Base-by-base conservation (phyloP, 2,888 invertebrate genomes). In the Aromia moschata region DNA sequence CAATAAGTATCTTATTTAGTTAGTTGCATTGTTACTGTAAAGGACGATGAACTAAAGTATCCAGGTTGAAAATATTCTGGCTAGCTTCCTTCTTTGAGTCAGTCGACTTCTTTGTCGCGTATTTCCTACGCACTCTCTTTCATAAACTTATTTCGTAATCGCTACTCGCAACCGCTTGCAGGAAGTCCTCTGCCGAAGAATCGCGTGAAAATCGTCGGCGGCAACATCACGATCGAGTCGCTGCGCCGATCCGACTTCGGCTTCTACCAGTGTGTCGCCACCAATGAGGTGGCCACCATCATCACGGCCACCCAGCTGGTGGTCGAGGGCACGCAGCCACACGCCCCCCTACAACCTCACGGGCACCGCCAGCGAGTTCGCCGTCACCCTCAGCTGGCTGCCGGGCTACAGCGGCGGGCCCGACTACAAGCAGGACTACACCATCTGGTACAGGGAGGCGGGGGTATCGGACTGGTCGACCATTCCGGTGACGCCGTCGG, bases 341-440 rank as follows among this genome's bases (percentile, higher is more conserved):
- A 98, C 83, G 96, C n/a, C n/a, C n/a, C 98, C 98, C 0, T 94
- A 94, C 84, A 98, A 98, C 82, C 88, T 98, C 60, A 91, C 94
- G 17, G 96, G 94, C 33, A 65, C 90, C 43, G 91, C 95, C 38
- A 92, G 91, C 0, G 92, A 94, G 82, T 96, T 95, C 80, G 89
- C 93, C 62, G 96, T 96, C 60, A 93, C 93, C 49, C 83, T 98
- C 56, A 88, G 89, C 65, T 98, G 98, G 97, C 85, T 94, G 80
- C 96, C 98, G 9, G 97, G 96, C 1, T 94, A 97, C 81, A 94
- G 95, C 74, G 97, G 96, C 43, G 96, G 96, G 16, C 93, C 94
- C 10, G 94, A 94, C 83, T 95, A 94, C 83, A 93, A 94, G 79
- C 97, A 97, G 80, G 93, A 94, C 81, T 97, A 96, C 81, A 92